Base-by-base conservation (phyloP, 2,113 vertebrate species). In the Hydropotes inermis region DNA sequence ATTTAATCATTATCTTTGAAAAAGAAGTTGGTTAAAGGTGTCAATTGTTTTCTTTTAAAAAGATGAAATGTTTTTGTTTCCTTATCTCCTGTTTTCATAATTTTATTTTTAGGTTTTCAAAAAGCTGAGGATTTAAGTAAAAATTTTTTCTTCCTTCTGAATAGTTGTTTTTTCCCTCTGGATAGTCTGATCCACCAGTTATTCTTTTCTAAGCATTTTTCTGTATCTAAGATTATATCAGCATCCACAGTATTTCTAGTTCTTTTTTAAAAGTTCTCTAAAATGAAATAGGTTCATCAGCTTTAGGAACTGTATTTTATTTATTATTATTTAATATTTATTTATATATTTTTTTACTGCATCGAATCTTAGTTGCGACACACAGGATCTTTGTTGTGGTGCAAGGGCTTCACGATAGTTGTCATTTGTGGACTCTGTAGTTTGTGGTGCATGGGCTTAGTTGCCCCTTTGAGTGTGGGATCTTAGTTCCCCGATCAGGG, bases 1-100 rank as follows among this genome's bases (percentile, higher is more conserved):
- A 45, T 97, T 97, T 97, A 95, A 91, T 92, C 60, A 17, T 82
- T 96, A 57, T 43, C 39, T 96, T 89, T 52, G 94, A 47, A 94
- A 97, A 96, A 54, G 87, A 78, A 83, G 30, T 94, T 61, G 33
- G 10, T 5, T 97, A 89, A 96, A 98, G 79, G 23, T 97, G 39
- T 52, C 43, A 17, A 0, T 89, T 87, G 81, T 87, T 79, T 12
- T 19, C 28, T 83, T 89, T 95, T 76, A 67, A 55, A 76, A 87
- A 79, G 23, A 74, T 50, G 52, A 94, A 60, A 58, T 88, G 6
- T 91, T 90, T 27, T 67, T 81, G 52, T 92, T 89, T 89, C 2
- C 89, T 95, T 87, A 19, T 94, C 8, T 89, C 23, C 17, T 90
- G 33, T 91, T 96, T 91, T 54, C 19, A n/a, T 74, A 85, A 47